A percentile compares a stretch with the other conserved stretches of the same genome.
phyloP scores from a whole-genome alignment of 2,888 invertebrate genomes.

The Sarcophaga carnaria region DNA sequence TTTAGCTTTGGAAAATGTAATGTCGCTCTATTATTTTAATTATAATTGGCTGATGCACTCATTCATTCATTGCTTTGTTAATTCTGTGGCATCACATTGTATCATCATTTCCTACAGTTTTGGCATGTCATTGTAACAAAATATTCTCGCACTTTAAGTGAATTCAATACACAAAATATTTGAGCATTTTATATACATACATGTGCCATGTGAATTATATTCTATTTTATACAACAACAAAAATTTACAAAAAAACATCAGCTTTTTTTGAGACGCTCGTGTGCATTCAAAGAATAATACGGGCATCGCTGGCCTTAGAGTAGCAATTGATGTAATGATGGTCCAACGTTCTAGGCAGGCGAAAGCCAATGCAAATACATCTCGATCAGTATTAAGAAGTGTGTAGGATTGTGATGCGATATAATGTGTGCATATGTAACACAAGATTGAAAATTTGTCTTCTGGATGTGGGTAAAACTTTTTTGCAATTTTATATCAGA shows the following conservation, averaged over 20 bases:
- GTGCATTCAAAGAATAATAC: conserved; percentile 39
- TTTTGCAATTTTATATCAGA: not conserved
- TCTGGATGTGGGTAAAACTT: not conserved
- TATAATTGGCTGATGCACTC: conserved; percentile 24
- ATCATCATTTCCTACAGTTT: conserved; percentile 20
- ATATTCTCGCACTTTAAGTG: not conserved
- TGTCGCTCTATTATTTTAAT: conserved; percentile 21
- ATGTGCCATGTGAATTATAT: not conserved
- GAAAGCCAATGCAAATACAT: too few species aligned
- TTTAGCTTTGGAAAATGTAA: not conserved
- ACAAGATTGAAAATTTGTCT: not conserved
- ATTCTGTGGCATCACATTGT: conserved; percentile 22
- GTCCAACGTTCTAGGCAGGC: too few species aligned
- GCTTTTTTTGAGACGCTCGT: conserved; percentile 43
- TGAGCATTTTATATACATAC: not conserved
- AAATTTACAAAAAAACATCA: conserved; percentile 20
- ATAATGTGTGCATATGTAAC: not conserved
- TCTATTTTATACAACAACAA: conserved; percentile 14
- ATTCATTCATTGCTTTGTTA: too few species aligned
- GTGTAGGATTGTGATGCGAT: too few species aligned
- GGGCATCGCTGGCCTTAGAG: not conserved
- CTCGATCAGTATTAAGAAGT: not conserved
- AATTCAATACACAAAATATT: not conserved
- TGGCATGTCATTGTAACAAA: conserved; percentile 42
- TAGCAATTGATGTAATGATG: too few species aligned